Evolutionary conservation across 2,888 invertebrate species (phyloP).

Genomic region (Spisula subtruncata): DNA sequence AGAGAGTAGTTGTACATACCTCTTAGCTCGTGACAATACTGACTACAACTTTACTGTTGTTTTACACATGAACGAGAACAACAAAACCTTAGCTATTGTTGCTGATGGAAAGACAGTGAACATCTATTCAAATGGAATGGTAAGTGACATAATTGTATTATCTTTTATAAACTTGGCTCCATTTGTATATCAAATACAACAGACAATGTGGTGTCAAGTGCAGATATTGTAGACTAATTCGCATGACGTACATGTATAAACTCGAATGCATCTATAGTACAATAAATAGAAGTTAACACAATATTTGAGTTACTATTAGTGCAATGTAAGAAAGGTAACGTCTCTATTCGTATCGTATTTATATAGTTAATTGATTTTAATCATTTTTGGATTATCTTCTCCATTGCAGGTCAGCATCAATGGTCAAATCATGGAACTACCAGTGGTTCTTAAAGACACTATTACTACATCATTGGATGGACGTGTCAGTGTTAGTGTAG

Average conservation of each 20-base stretch:
- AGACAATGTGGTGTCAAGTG: background rate
- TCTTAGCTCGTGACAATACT: slow-evolving; percentile 94
- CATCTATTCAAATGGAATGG: slow-evolving; percentile 76
- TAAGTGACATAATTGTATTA: slow-evolving; percentile 43
- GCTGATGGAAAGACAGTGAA: slow-evolving; percentile 73
- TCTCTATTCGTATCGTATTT: too few relatives aligned
- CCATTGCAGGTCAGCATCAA: slow-evolving; percentile 6
- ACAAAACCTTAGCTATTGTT: slow-evolving; percentile 74
- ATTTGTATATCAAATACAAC: background rate
- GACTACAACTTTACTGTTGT: slow-evolving; percentile 94
- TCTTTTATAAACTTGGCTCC: background rate
- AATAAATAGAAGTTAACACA: background rate
- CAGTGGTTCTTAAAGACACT: slow-evolving; percentile 88
- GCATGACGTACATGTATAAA: background rate
- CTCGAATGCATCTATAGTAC: background rate
- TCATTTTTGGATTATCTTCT: background rate
- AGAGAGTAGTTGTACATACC: slow-evolving; percentile 92
- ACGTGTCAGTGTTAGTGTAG: slow-evolving; percentile 86
- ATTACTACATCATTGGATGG: slow-evolving; percentile 84
- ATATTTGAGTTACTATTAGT: background rate
- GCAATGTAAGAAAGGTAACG: background rate
- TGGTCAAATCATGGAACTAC: slow-evolving; percentile 90
- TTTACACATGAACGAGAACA: slow-evolving; percentile 90
- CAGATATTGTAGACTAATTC: background rate
- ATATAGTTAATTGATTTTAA: background rate